Conservation (phyloP, 2,888 invertebrate genomes). For the Digitonthophagus gazella region DNA sequence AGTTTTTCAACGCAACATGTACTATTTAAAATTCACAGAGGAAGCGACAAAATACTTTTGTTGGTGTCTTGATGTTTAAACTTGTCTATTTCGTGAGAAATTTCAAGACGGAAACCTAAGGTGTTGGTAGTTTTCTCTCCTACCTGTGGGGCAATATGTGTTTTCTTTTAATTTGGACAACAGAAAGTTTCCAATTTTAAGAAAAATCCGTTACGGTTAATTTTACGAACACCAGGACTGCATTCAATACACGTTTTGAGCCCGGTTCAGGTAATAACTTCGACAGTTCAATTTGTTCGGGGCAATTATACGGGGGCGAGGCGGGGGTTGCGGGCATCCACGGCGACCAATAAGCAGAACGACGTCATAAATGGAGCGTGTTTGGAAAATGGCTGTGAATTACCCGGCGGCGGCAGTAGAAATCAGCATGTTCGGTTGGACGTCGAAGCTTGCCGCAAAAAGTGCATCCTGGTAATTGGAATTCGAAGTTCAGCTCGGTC, state of each 20-base stretch:
- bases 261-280: not conserved
- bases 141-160: not conserved
- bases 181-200: not conserved
- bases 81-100: too few species aligned
- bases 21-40: too few species aligned
- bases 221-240: not conserved
- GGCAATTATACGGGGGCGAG: not conserved
- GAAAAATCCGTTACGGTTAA: not conserved
- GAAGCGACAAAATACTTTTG: too few species aligned
- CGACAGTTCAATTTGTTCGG: not conserved
- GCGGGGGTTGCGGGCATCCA: not conserved
- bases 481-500: conserved; percentile 5
- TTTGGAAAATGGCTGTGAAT: not conserved
- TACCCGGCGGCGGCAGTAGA: not conserved
- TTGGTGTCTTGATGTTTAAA: too few species aligned
- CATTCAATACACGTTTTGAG: not conserved
- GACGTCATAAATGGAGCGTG: not conserved
- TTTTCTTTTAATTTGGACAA: not conserved
- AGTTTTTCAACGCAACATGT: too few species aligned
- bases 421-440: not conserved
- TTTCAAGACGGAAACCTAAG: too few species aligned
- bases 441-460: conserved; percentile 9
- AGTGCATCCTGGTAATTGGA: conserved; percentile 13
- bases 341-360: not conserved
- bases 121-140: not conserved